Conservation (phyloP, 1,140 invertebrate genomes). For the Uloborus diversus region DNA sequence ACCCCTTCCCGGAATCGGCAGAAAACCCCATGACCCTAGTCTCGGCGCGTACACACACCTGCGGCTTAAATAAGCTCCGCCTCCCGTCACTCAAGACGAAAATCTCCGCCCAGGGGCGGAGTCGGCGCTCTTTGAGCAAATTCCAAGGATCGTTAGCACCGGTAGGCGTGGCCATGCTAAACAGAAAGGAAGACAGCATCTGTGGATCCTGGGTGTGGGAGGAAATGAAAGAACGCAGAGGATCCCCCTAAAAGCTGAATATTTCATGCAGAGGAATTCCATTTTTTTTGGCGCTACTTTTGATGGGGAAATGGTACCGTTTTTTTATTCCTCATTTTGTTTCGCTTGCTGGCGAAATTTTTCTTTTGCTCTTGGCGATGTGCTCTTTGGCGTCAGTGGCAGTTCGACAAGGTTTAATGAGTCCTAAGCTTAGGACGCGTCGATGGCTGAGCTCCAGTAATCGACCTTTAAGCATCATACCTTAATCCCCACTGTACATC, state of each 20-base stretch:
- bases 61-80: constrained; percentile 17
- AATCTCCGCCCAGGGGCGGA: constrained; percentile 20
- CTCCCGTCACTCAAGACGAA: constrained; percentile 1
- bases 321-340: constrained; percentile 36
- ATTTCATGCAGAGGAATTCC: constrained; percentile 33
- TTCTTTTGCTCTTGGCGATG: constrained; percentile 41
- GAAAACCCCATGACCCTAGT: not conserved
- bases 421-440: constrained; percentile 17
- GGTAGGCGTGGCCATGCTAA: constrained; percentile 46
- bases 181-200: constrained; percentile 27
- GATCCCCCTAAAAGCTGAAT: constrained; percentile 38
- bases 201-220: constrained; percentile 47
- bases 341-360: constrained; percentile 31
- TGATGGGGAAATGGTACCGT: constrained; percentile 13
- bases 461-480: constrained; percentile 47
- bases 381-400: constrained; percentile 26
- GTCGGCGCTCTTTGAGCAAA: constrained; percentile 3
- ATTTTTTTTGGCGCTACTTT: constrained; percentile 29
- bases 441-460: constrained; percentile 31
- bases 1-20: not conserved
- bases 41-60: constrained; percentile 23
- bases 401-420: constrained; percentile 44
- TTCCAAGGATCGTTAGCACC: constrained; percentile 3
- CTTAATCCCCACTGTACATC: constrained; percentile 49
- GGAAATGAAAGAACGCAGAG: constrained; percentile 46